phyloP scores from a whole-genome alignment of 1,140 invertebrate genomes.

The Eubasilissa regina region DNA sequence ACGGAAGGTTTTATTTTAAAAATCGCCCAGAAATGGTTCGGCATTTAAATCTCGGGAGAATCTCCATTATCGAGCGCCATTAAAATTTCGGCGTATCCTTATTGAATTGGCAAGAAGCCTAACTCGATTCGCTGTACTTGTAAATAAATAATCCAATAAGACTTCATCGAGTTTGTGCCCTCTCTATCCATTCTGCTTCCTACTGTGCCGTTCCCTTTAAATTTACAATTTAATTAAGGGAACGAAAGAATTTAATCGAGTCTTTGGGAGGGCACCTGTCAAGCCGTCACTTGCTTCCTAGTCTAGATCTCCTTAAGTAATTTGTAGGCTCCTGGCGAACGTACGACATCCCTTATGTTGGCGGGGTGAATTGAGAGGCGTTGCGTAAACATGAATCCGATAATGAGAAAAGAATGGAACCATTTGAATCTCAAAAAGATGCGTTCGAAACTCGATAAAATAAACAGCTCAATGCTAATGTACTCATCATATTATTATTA shows the following conservation, averaged over 20 bases:
- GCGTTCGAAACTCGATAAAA: no score
- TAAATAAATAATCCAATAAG: conserved; percentile 44
- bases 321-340: not conserved
- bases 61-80: conserved; percentile 8
- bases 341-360: no score
- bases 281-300: conserved; percentile 18
- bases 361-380: no score
- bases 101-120: conserved; percentile 16
- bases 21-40: no score
- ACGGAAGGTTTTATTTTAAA: no score
- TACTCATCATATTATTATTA: no score
- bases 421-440: no score
- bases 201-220: conserved; percentile 5
- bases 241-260: conserved; percentile 38
- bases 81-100: conserved; percentile 25
- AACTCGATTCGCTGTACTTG: conserved; percentile 31
- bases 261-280: conserved; percentile 23
- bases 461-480: no score
- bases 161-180: conserved; percentile 2
- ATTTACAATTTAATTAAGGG: conserved; percentile 46
- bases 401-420: no score
- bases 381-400: no score
- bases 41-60: not conserved
- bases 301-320: not conserved
- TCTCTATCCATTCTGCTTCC: not conserved